Evolutionary conservation across 2,113 vertebrate species (phyloP), one percentile per base, ranked within the genome.

Genomic region (Cryptomyrus ogoouensis): DNA sequence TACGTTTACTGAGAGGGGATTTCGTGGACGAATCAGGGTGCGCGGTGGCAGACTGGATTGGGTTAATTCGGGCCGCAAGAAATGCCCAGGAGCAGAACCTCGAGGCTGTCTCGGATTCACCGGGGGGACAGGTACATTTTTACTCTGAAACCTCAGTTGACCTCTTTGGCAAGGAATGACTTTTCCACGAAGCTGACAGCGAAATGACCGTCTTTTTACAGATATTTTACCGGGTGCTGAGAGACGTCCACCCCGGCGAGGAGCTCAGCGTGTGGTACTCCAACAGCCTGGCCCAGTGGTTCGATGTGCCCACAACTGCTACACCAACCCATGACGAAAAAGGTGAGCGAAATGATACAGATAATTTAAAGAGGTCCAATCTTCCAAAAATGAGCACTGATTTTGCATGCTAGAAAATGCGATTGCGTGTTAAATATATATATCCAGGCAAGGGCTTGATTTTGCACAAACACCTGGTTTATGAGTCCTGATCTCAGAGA

Each of bases 291-390:
- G 98, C 98, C 1, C 98, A 99, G 93, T 99, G 98, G 97, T 98
- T 98, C 86, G 97, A 99, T 94, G 97, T 99, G 66, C 97, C 98
- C 3, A 97, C 96, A 17, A 98, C 97, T 1, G 98, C 98, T 27
- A 99, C 98, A 35, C 98, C 98, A 0, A 99, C 98, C 0, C 98
- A 99, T 92, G 98, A 99, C 86, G 98, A 99, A 91, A 99, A 98
- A 99, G 98, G 98, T 99, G 97, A 93, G 49, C 0, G 8, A 21
- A 86, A 5, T 6, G 5, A 3, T 47, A 84, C 9, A 84, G 12
- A 83, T 10, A 21, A 46, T 21, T 46, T 24, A 83, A 83, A 42
- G 39, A 24, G 53, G 44, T 49, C 35, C 1, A 62, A 12, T 88
- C 17, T 42, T 66, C 19, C 3, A 44, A 88, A 44, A 44, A 44